Percentiles rank a stretch among this genome's conserved stretches.
Evolutionary conservation across 2,113 vertebrate species (phyloP).

Genomic region (Phaethon lepturus): DNA sequence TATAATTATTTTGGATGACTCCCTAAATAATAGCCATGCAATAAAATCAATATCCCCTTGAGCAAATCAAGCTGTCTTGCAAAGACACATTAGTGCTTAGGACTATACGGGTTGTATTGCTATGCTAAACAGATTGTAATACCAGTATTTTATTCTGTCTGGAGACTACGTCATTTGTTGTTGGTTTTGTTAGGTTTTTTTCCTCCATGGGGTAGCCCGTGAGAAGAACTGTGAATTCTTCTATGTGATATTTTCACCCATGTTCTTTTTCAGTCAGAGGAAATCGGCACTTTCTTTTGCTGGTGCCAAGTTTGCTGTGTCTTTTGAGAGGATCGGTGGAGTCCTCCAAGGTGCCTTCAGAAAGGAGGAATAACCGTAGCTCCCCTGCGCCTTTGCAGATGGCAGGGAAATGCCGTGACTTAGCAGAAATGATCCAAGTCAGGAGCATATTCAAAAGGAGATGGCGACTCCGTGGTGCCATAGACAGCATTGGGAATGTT

Average conservation of each 20-base stretch:
- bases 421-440: background rate
- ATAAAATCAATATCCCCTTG: background rate
- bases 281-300: background rate
- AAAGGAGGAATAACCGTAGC: background rate
- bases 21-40: background rate
- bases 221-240: background rate
- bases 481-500: background rate
- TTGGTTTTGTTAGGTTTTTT: background rate
- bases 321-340: background rate
- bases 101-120: background rate
- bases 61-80: background rate
- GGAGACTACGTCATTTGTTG: background rate
- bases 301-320: background rate
- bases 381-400: background rate
- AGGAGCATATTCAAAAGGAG: background rate
- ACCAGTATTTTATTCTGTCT: background rate
- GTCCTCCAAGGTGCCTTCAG: background rate
- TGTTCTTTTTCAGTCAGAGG: background rate
- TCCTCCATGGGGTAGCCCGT: background rate
- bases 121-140: background rate
- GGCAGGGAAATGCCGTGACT: background rate
- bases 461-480: background rate
- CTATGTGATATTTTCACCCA: accelerated
- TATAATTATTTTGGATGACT: background rate
- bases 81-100: background rate